Evolutionary conservation across 2,113 vertebrate species (phyloP).

Genomic region (Muntiacus reevesi): DNA sequence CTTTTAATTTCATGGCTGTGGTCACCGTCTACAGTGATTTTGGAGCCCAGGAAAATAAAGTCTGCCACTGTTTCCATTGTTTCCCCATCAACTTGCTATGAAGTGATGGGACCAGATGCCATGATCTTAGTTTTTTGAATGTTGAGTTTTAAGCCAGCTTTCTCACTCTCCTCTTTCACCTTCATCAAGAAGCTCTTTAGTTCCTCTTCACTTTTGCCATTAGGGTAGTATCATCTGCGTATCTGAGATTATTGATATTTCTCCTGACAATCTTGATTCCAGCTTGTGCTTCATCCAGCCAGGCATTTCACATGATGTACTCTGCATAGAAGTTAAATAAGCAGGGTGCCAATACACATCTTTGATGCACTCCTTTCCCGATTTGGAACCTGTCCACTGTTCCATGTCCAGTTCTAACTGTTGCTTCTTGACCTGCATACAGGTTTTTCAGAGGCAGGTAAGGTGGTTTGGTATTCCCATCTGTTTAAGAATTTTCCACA

Average conservation of each 20-base stretch:
- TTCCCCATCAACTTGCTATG: not conserved
- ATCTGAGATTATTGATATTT: not conserved
- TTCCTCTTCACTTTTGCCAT: not conserved
- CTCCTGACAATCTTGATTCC: not conserved
- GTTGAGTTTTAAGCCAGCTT: not conserved
- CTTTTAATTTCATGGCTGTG: not conserved
- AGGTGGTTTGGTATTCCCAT: not conserved
- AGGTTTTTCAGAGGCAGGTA: not conserved
- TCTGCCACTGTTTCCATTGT: not conserved
- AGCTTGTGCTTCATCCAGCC: not conserved
- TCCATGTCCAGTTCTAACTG: not conserved
- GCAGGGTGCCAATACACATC: not conserved
- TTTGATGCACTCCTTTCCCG: rapidly evolving
- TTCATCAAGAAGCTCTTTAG: not conserved
- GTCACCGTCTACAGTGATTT: rapidly evolving
- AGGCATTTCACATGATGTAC: not conserved
- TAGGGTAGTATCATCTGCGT: not conserved
- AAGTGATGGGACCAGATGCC: not conserved
- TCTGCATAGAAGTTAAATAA: not conserved
- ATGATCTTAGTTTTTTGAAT: not conserved
- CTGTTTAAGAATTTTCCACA: not conserved
- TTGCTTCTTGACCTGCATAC: not conserved
- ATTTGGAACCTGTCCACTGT: not conserved
- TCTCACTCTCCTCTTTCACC: not conserved
- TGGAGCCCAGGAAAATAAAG: not conserved